These are phyloP conservation scores for Trachelus iudaicus DNA, from an alignment of 2,888 invertebrate genomes.

Conservation along the genomic window DNA sequence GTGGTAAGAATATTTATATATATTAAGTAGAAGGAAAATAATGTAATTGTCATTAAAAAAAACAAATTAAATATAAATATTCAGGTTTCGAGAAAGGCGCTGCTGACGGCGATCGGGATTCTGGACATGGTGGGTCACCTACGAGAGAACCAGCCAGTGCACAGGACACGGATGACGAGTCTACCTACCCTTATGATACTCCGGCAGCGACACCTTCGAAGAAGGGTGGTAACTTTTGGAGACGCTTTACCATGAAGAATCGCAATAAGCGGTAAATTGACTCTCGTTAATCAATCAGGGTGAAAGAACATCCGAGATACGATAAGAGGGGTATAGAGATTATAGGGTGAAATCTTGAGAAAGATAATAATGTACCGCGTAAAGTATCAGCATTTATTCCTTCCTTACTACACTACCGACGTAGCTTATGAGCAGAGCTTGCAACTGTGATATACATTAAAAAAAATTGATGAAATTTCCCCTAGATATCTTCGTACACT, in stretches of 20 bases:
- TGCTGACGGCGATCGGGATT: conserved; percentile 60
- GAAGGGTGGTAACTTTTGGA: conserved; percentile 70
- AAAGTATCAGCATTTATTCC: conserved; percentile 18
- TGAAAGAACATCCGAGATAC: background rate
- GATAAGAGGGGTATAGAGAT: background rate
- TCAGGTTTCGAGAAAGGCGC: conserved; percentile 51
- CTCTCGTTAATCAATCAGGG: background rate
- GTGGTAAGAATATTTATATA: conserved; percentile 39
- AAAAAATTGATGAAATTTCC: conserved; percentile 15
- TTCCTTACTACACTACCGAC: conserved; percentile 39
- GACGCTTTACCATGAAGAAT: conserved; percentile 77
- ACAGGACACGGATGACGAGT: conserved; percentile 69
- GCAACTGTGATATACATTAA: conserved; percentile 59
- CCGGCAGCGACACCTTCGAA: conserved; percentile 52
- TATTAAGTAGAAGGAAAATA: background rate
- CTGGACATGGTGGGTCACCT: conserved; percentile 63
- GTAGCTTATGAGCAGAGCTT: conserved; percentile 56
- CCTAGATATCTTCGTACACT: background rate
- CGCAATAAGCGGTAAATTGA: conserved; percentile 74
- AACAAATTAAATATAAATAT: background rate
- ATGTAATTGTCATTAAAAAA: background rate
- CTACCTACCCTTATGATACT: conserved; percentile 65
- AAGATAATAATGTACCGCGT: background rate
- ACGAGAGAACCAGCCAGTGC: conserved; percentile 60
- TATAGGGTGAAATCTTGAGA: conserved; percentile 8